These are phyloP conservation scores for Atherix ibis DNA, from an alignment of 2,888 invertebrate genomes.

Conservation along the genomic window DNA sequence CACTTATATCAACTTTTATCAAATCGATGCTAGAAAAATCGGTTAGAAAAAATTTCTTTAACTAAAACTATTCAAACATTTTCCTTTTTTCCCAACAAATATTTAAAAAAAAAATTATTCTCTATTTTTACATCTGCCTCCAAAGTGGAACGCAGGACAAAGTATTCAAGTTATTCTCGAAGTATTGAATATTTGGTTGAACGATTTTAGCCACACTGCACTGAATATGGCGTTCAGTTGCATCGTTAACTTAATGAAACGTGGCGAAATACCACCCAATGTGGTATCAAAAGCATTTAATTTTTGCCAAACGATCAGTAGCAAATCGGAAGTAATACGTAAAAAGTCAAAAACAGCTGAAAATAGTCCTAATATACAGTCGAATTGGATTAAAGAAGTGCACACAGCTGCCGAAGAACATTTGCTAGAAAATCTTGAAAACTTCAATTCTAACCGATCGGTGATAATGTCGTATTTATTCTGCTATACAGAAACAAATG, in stretches of 20 bases:
- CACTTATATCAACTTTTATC: constrained; percentile 18
- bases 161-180: constrained; percentile 28
- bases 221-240: constrained; percentile 26
- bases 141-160: constrained; percentile 26
- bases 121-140: constrained; percentile 6
- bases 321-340: constrained; percentile 16
- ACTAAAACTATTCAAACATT: too few species aligned
- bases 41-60: too few species aligned
- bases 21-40: constrained; percentile 10
- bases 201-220: constrained; percentile 26
- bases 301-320: constrained; percentile 22
- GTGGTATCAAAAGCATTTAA: constrained; percentile 26
- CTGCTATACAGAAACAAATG: constrained; percentile 25
- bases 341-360: constrained; percentile 2
- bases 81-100: too few species aligned
- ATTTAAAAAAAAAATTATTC: not conserved
- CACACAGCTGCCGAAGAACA: constrained; percentile 18
- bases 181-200: constrained; percentile 21
- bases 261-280: constrained; percentile 22
- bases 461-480: constrained; percentile 22
- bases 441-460: constrained; percentile 22
- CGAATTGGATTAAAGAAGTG: constrained; percentile 20
- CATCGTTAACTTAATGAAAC: constrained; percentile 18
- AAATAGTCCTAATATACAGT: not conserved
- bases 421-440: constrained; percentile 17